Percentiles rank a stretch among this genome's conserved stretches.
Evolutionary conservation across 2,113 vertebrate species (phyloP).

Genomic region (Tinamus guttatus): DNA sequence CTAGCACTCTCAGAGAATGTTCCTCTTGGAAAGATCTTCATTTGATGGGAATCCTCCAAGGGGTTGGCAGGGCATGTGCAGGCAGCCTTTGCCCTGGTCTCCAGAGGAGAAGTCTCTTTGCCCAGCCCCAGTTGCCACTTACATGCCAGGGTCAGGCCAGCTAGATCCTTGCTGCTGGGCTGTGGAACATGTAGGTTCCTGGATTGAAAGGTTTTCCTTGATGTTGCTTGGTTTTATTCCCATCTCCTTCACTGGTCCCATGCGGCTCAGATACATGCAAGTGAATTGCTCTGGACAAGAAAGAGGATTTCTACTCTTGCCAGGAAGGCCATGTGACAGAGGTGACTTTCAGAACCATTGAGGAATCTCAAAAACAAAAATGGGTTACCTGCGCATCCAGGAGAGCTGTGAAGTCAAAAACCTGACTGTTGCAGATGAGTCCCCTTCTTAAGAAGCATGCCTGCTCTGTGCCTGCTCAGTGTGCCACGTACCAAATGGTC

Average conservation of each 20-base stretch:
- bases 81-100: neutral
- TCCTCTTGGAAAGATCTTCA: neutral
- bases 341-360: neutral
- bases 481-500: rapidly evolving
- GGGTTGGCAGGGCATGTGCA: neutral
- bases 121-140: neutral
- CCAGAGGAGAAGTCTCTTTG: neutral
- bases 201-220: neutral
- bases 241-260: neutral
- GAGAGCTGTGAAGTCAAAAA: neutral
- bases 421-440: neutral
- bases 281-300: neutral
- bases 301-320: neutral
- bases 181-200: neutral
- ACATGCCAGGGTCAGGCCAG: neutral
- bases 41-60: neutral
- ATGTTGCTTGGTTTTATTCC: neutral
- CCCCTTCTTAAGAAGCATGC: neutral
- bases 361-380: neutral
- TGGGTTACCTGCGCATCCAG: neutral
- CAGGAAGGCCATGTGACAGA: neutral
- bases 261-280: neutral
- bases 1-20: neutral
- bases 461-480: neutral
- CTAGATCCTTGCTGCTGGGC: neutral